Percentiles rank a stretch among this genome's conserved stretches.
Conservation (phyloP, 1,140 invertebrate genomes). For the Polypedilum pembai region DNA sequence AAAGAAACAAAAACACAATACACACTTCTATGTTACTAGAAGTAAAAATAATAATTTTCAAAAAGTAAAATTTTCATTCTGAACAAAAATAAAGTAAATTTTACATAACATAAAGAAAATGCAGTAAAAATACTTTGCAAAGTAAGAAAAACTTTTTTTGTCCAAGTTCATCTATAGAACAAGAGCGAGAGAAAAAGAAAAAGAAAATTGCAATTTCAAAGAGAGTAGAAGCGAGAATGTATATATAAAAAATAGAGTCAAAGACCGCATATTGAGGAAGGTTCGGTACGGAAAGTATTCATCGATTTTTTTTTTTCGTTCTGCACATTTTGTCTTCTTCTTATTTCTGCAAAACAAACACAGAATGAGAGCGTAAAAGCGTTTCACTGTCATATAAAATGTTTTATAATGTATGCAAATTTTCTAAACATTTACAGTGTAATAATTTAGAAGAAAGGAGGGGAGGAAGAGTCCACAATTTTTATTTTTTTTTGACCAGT, state of each 20-base stretch:
- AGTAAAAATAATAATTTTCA: too few species aligned
- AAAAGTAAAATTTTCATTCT: too few species aligned
- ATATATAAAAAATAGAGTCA: neutral
- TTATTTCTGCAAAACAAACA: neutral
- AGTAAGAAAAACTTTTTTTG: too few species aligned
- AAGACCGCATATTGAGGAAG: constrained; percentile 4
- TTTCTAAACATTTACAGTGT: neutral
- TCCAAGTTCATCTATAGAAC: too few species aligned
- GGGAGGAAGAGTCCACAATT: neutral
- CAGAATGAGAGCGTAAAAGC: neutral
- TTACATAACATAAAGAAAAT: too few species aligned
- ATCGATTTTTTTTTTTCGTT: neutral
- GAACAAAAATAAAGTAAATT: too few species aligned
- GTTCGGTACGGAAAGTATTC: neutral
- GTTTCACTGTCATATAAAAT: neutral
- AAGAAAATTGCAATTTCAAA: too few species aligned
- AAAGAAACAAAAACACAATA: too few species aligned
- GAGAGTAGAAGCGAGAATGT: too few species aligned
- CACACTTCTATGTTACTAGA: too few species aligned
- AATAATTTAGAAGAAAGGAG: neutral
- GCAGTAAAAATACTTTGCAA: too few species aligned
- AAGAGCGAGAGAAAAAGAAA: too few species aligned
- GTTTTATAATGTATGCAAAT: neutral
- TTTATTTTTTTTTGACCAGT: neutral
- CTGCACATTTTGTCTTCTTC: constrained; percentile 8